Base-by-base conservation (phyloP, 2,113 vertebrate genomes). In the Alectura lathami region DNA sequence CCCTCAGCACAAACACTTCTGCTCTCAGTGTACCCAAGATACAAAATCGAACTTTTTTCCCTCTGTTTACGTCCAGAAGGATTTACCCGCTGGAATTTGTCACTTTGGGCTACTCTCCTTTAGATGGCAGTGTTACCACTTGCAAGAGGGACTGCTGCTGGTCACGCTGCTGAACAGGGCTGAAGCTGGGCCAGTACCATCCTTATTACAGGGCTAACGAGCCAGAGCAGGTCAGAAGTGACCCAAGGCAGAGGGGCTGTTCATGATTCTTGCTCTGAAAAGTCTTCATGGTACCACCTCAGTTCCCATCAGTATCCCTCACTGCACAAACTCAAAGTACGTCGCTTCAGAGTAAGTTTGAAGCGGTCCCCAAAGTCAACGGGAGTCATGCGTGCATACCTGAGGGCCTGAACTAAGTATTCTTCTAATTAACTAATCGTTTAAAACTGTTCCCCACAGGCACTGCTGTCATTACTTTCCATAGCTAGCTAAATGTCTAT, bases 121-220 rank as follows among this genome's bases (percentile, higher is more conserved):
- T 97, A 98, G 98, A 90, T 98, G 98, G 96, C 97, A 93, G 85
- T 96, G 68, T 91, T 93, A 90, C 20, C 90, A 30, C 77, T 94
- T 79, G 38, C 87, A 92, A 83, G 26, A 40, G 29, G 21, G 30
- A 66, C 36, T 56, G 8, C 57, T 42, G 67, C 53, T 16, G 4
- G 1, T 3, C 24, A 0, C 38, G 69, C 40, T 0, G 1, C 77
- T 79, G 45, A 29, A 5, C 40, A 9, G 27, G 24, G 45, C 30
- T 66, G 62, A 89, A 82, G 50, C 14, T 21, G 63, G 43, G 47
- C 34, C 77, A 64, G 47, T 43, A 63, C 63, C 78, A 21, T 18
- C 36, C 8, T 21, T 17, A 7, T 20, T 17, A 5, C 14, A 3
- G 13, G n/a, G 18, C 23, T 45, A 66, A 74, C 26, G 67, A 81